Evolutionary conservation across 2,797 vertebrate species (phyloP), one percentile per base, ranked within the genome.

Genomic region (Bothrops alternatus): DNA sequence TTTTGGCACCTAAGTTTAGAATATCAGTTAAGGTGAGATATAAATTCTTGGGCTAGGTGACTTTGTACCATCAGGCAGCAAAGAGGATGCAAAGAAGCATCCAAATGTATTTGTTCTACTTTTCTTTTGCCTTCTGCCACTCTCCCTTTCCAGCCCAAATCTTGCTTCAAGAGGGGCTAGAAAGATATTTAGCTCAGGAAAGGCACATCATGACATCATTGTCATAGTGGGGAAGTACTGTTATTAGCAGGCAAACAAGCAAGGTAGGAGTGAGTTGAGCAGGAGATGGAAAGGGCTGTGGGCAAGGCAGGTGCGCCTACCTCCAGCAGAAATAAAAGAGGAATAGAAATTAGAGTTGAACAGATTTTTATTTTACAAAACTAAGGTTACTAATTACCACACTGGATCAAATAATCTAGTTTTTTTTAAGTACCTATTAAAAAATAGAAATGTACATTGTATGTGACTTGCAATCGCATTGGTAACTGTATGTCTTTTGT

Each of bases 1-100:
- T 85, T 94, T 94, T 90, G 87, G 28, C 53, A 86, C 88, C 50
- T 91, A 88, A 93, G 53, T 87, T 78, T 11, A 89, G 2, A n/a
- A 69, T 92, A 73, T 93, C 60, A 87, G 1, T 25, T 88, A 88
- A 93, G 6, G 3, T 65, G 0, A 26, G 42, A 90, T 25, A 87
- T 26, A 93, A 93, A 88, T 89, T 6, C 37, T 56, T 69, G 26
- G 50, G 47, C 32, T 88, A 57, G 3, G 6, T 78, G 20, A 78
- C 18, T 78, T 7, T 78, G 7, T 37, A 18, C 69, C 32, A 78
- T 78, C 32, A 23, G 32, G 69, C 32, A 42, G 69, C 69, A 78
- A 18, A 78, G 32, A 23, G 32, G 7, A 78, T 20, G 18, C 32
- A 78, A 78, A 78, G 18, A 42, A 78, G 3, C 18, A 20, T 42